A percentile compares a stretch with the other conserved stretches of the same genome.
phyloP scores from a whole-genome alignment of 2,888 invertebrate genomes.

The Hyppa rectilinea region DNA sequence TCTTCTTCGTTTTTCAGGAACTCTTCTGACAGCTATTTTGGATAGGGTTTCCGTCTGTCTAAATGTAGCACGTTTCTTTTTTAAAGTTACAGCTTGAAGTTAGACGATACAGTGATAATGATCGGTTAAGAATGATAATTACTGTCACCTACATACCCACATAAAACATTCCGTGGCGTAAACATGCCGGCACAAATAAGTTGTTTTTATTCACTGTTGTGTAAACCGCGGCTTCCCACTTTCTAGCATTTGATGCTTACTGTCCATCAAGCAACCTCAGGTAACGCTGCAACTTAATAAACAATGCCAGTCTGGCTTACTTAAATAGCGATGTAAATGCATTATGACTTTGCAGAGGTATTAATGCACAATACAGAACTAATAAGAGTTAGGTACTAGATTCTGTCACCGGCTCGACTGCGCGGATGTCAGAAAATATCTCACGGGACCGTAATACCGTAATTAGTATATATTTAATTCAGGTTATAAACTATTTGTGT shows the following conservation, averaged over 20 bases:
- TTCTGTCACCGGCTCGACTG: too few species aligned
- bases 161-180: conserved; percentile 40
- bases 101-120: conserved; percentile 13
- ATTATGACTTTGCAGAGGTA: conserved; percentile 5
- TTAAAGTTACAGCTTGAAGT: not conserved
- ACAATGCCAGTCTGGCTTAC: conserved; percentile 51
- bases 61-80: not conserved
- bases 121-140: conserved; percentile 16
- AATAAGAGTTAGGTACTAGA: conserved; percentile 1
- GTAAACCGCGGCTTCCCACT: conserved; percentile 70
- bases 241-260: conserved; percentile 66
- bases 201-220: conserved; percentile 70
- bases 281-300: conserved; percentile 57
- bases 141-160: conserved; percentile 54
- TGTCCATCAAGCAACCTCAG: conserved; percentile 56
- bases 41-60: not conserved
- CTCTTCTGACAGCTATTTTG: not conserved
- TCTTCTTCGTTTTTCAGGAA: not conserved
- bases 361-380: not conserved
- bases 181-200: conserved; percentile 42
- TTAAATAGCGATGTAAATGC: conserved; percentile 26
- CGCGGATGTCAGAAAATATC: too few species aligned
- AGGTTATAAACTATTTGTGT: too few species aligned
- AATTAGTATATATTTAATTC: too few species aligned
- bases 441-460: too few species aligned